Conservation (phyloP, 2,797 vertebrate species). For the Amblyopsis hoosieri region DNA sequence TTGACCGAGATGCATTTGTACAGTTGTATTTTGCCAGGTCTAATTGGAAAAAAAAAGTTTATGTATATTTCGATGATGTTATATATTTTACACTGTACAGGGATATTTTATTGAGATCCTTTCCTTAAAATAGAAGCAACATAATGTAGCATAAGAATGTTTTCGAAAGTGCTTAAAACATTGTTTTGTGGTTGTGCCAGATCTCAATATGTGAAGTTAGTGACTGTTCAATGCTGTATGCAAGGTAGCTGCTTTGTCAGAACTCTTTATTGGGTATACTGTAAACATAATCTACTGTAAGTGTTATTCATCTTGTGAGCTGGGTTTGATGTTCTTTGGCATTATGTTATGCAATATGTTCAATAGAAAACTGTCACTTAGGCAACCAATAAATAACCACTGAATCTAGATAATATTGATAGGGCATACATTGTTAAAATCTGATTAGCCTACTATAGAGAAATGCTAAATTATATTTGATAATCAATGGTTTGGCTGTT, state of each 20-base stretch:
- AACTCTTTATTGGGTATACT: slow-evolving; percentile 45
- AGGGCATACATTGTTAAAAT: not conserved
- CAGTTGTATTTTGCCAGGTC: slow-evolving; percentile 57
- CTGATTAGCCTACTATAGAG: not conserved
- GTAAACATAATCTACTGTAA: slow-evolving; percentile 39
- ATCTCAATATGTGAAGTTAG: slow-evolving; percentile 67
- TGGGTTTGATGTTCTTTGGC: slow-evolving; percentile 64
- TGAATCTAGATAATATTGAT: slow-evolving; percentile 13
- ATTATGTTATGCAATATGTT: slow-evolving; percentile 73
- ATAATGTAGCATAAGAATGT: slow-evolving; percentile 65
- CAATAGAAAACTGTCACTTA: slow-evolving; percentile 67
- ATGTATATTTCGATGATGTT: slow-evolving; percentile 66
- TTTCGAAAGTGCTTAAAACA: slow-evolving; percentile 71
- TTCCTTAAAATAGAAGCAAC: slow-evolving; percentile 42
- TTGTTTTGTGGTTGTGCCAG: slow-evolving; percentile 73
- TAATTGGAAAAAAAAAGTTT: slow-evolving; percentile 60
- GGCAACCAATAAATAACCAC: slow-evolving; percentile 30
- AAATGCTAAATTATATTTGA: slow-evolving; percentile 1
- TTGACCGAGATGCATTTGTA: slow-evolving; percentile 65
- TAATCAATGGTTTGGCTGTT: not conserved
- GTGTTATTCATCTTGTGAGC: slow-evolving; percentile 54
- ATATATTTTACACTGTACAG: slow-evolving; percentile 75
- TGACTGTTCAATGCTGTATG: slow-evolving; percentile 48
- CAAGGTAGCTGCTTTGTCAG: slow-evolving; percentile 50
- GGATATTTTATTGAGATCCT: slow-evolving; percentile 60